phyloP scores from a whole-genome alignment of 1,140 invertebrate genomes.

The Condylostylus longicornis region DNA sequence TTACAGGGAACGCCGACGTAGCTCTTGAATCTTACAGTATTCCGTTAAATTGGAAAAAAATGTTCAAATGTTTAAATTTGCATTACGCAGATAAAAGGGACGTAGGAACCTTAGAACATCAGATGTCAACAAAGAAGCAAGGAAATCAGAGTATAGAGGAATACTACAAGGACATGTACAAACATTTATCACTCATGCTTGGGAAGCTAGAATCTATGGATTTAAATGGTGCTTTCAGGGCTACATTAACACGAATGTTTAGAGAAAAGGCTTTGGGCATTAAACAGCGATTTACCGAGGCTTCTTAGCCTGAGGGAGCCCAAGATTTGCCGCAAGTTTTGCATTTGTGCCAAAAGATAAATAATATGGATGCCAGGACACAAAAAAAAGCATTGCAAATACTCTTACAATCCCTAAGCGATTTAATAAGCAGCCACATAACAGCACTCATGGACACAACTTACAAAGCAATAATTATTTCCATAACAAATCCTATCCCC shows the following conservation, averaged over 20 bases:
- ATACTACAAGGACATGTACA: too few species aligned
- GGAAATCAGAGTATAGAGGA: too few species aligned
- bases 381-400: too few species aligned
- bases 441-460: too few species aligned
- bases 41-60: constrained; percentile 9
- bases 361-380: not conserved
- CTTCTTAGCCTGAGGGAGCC: not conserved
- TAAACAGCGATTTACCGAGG: too few species aligned
- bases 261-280: not conserved
- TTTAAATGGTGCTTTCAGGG: not conserved
- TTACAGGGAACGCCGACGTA: constrained; percentile 6
- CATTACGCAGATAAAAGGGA: constrained; percentile 11
- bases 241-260: not conserved
- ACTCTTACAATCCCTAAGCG: too few species aligned
- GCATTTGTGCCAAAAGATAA: not conserved
- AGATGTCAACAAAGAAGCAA: constrained; percentile 7
- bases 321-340: not conserved
- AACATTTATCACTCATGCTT: not conserved
- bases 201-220: not conserved
- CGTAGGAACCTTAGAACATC: constrained; percentile 10
- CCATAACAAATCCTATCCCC: too few species aligned
- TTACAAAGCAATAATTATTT: too few species aligned
- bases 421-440: too few species aligned
- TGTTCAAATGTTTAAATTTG: constrained; percentile 5
- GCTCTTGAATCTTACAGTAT: constrained; percentile 10